Base-by-base conservation (phyloP, 2,888 invertebrate species). In the Nemoura dubitans region DNA sequence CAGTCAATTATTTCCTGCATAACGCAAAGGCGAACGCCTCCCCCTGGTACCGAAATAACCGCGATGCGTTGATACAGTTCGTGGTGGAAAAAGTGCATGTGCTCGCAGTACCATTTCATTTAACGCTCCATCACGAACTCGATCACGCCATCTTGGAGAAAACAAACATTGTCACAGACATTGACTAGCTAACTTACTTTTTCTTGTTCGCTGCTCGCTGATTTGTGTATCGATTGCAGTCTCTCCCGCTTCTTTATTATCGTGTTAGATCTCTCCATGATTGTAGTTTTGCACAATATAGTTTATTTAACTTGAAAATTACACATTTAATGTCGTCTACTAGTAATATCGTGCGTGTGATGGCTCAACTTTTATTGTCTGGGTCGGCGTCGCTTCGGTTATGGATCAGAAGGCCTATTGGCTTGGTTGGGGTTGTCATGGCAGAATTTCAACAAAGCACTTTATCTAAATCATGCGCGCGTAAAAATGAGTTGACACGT, bases 121-220 rank as follows among this genome's bases (percentile, higher is more conserved):
- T 59, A 3, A 36, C 36, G 5, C 10, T 36, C 36, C 36, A 36
- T 36, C 21, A 21, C 14, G 59, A 59, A 59, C 21, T 59, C 21
- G 16, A 2, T 59, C 59, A 59, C 59, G 59, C 59, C 59, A 36
- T 36, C 36, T 59, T 59, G 14, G 59, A 3, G 14, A 59, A 59
- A 59, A 59, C 21, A 59, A 59, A 59, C 59, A 21, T 21, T 59
- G 21, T 10, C 59, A 7, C 59, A 1, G 2, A 59, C 16, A 10
- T 36, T 36, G 36, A 59, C 21, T 21, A 59, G 21, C 3, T 27
- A n/a, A 81, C 81, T 81, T 30, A 81, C 81, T 81, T 30, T 81
- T 81, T 81, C 29, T 81, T 81, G 81, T 30, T 81, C 81, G n/a
- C 30, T 30, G 81, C 81, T 81, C n/a, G 81, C 29, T 21, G 81